Evolutionary conservation across 2,888 invertebrate species (phyloP).

Genomic region (Rhagonycha lutea): DNA sequence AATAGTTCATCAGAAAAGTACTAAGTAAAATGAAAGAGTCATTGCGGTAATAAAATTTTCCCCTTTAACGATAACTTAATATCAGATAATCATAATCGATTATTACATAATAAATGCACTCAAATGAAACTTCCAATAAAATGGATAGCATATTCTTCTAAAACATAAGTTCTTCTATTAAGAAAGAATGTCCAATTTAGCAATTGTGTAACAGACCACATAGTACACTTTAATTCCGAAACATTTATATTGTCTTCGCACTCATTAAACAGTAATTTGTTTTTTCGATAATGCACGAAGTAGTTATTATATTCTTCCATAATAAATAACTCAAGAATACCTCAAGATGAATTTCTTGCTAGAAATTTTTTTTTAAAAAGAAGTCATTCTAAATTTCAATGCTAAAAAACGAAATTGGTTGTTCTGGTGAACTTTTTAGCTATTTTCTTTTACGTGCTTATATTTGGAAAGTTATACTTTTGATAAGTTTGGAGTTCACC

Average conservation of each 20-base stretch:
- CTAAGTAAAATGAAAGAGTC: neutral
- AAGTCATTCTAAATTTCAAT: neutral
- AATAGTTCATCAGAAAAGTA: neutral
- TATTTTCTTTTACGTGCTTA: neutral
- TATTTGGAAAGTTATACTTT: neutral
- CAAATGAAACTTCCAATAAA: neutral
- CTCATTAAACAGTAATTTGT: neutral
- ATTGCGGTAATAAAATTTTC: neutral
- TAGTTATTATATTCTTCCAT: neutral
- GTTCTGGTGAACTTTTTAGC: neutral
- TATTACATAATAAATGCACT: neutral
- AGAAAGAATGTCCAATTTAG: neutral
- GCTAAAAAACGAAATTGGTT: neutral
- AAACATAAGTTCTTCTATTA: neutral
- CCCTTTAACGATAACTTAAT: neutral
- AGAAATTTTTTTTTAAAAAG: too few species aligned
- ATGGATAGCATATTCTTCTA: neutral
- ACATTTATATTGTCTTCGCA: neutral
- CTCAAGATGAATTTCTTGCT: too few species aligned
- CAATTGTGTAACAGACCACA: neutral
- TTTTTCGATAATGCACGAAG: neutral
- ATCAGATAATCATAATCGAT: neutral
- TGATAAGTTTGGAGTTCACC: neutral
- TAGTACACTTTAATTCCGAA: neutral
- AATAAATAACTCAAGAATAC: neutral